Evolutionary conservation across 2,888 invertebrate genomes (phyloP).

Genomic region (Lampropteryx suffumata): DNA sequence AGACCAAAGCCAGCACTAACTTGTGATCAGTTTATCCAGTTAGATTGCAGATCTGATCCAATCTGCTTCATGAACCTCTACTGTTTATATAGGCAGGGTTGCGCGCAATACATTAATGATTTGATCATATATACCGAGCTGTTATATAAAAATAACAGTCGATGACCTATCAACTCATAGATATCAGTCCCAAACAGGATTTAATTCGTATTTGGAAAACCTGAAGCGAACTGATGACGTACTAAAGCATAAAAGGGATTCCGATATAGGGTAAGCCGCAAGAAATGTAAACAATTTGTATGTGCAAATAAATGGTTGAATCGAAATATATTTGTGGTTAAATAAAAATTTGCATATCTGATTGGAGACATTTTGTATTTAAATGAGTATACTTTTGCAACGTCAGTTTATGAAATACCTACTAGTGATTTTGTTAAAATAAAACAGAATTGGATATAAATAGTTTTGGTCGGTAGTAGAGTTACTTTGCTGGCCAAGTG

Average conservation of each 20-base stretch:
- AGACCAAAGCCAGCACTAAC: conserved; percentile 41
- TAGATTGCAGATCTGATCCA: conserved; percentile 57
- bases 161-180: too few species aligned
- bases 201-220: too few species aligned
- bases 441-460: too few species aligned
- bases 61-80: conserved; percentile 52
- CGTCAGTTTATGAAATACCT: too few species aligned
- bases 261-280: conserved; percentile 8
- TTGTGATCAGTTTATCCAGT: conserved; percentile 52
- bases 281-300: conserved; percentile 15
- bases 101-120: conserved; percentile 37
- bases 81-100: conserved; percentile 48
- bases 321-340: conserved; percentile 33
- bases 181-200: too few species aligned
- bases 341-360: conserved; percentile 41
- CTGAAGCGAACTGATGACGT: not conserved
- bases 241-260: conserved; percentile 3
- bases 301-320: conserved; percentile 31
- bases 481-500: too few species aligned
- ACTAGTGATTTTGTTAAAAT: too few species aligned
- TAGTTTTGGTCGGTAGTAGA: too few species aligned
- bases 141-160: too few species aligned
- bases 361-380: conserved; percentile 36
- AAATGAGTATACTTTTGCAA: not conserved
- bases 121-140: conserved; percentile 35